Evolutionary conservation across 2,113 vertebrate species (phyloP), one percentile per base, ranked within the genome.

Genomic region (Sclerurus mexicanus): DNA sequence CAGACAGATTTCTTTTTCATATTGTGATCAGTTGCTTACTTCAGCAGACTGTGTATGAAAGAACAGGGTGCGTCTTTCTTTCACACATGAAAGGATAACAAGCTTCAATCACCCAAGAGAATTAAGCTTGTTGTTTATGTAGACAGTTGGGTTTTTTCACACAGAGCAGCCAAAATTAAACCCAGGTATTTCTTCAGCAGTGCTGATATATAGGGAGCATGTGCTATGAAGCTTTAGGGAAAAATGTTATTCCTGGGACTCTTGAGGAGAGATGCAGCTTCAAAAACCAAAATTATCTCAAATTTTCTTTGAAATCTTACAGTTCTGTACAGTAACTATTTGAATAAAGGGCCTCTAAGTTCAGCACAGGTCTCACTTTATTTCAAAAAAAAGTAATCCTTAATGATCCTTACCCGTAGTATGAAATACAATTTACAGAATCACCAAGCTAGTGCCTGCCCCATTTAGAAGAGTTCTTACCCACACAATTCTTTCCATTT

Each of bases 401-500:
- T 56, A 77, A 30, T 40, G 25, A 42, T 46, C 49, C 28, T 53
- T 27, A 55, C 14, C 8, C 39, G 11, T 25, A 25, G 6, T 5
- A 58, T 15, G 21, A 72, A 67, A 17, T 23, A 50, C 14, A 44
- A 8, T 44, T 79, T 87, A 60, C 60, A 74, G 39, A 52, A 37
- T 55, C 18, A 67, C 14, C 35, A 72, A 28, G 39, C 7, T 39
- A 87, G 46, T 50, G n/a, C 28, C 20, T 63, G 37, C 9, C 23
- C 25, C 17, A 8, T 27, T 74, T 56, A 78, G 17, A 56, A 35
- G 37, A 59, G 35, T 44, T 28, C 97, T 97, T 98, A 98, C 98
- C 98, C 85, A 98, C 94, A 87, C 98, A 98, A 15, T 97, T 98
- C 63, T 97, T 98, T 56, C 97, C 97, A 49, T 98, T 98, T 35